Percentiles rank a stretch among this genome's conserved stretches.
Evolutionary conservation across 2,888 invertebrate genomes (phyloP).

Genomic region (Carcina quercana): DNA sequence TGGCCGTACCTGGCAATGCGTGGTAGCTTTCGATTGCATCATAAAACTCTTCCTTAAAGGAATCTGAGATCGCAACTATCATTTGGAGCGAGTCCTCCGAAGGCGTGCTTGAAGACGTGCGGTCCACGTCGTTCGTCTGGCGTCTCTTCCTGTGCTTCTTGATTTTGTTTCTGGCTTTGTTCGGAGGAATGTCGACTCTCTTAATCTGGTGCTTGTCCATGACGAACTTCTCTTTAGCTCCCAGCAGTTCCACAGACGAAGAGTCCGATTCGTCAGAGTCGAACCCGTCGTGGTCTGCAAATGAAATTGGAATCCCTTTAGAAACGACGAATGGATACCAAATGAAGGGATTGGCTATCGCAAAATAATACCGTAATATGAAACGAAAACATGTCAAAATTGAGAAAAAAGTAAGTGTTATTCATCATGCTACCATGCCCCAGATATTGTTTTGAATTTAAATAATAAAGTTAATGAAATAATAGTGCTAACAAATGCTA

Average conservation of each 20-base stretch:
- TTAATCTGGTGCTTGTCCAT: slow-evolving; percentile 40
- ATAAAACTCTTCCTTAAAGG: slow-evolving; percentile 41
- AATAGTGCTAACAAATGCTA: too few relatives aligned
- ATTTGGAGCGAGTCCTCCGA: slow-evolving; percentile 25
- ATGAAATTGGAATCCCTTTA: too few relatives aligned
- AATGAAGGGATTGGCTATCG: too few relatives aligned
- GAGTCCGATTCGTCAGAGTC: background rate
- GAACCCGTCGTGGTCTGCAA: too few relatives aligned
- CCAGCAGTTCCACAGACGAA: background rate
- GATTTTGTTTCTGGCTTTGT: slow-evolving; percentile 14
- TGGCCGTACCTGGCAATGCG: slow-evolving; percentile 30
- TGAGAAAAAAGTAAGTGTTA: too few relatives aligned
- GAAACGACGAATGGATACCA: too few relatives aligned
- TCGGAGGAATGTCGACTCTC: slow-evolving; percentile 25
- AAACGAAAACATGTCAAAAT: too few relatives aligned
- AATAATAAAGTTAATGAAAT: too few relatives aligned
- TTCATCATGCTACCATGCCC: too few relatives aligned
- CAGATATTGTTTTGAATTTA: too few relatives aligned
- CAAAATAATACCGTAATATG: too few relatives aligned
- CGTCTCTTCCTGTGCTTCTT: slow-evolving; percentile 30
- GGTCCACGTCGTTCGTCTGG: slow-evolving; percentile 19
- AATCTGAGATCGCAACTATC: slow-evolving; percentile 18
- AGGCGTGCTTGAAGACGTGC: slow-evolving; percentile 26
- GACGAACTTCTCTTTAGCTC: slow-evolving; percentile 23
- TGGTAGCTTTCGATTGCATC: slow-evolving; percentile 51